Conservation (phyloP, 2,888 invertebrate genomes). For the Trichogramma dendrolimi region DNA sequence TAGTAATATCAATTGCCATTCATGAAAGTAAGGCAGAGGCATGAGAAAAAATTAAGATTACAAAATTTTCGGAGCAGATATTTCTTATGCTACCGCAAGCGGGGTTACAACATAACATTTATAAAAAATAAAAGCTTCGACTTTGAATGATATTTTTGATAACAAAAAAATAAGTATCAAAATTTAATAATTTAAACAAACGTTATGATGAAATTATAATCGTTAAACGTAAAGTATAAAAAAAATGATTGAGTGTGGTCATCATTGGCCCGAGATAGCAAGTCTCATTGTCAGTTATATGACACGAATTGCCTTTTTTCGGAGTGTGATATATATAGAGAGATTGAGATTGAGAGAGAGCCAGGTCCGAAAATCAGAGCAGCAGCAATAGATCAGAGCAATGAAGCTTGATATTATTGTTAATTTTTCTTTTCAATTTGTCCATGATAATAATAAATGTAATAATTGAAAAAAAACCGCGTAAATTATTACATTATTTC, state of each 20-base stretch:
- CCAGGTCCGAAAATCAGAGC: constrained; percentile 50
- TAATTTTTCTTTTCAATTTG: constrained; percentile 10
- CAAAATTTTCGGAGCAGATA: neutral
- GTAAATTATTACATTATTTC: too few relatives aligned
- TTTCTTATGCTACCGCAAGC: constrained; percentile 46
- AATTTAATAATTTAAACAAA: neutral
- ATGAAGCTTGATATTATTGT: constrained; percentile 21
- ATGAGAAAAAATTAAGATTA: neutral
- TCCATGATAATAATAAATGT: neutral
- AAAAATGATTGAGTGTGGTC: constrained; percentile 10
- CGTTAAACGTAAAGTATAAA: neutral
- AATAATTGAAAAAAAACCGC: neutral
- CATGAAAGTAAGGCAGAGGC: neutral
- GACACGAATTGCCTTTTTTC: constrained; percentile 21
- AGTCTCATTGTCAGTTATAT: constrained; percentile 6
- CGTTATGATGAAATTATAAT: constrained; percentile 10
- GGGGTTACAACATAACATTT: constrained; percentile 37
- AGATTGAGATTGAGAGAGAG: constrained; percentile 50
- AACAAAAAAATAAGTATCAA: constrained; percentile 16
- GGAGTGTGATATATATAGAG: constrained; percentile 4
- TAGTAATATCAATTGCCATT: too few relatives aligned
- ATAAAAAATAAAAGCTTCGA: constrained; percentile 37
- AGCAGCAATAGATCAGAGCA: constrained; percentile 46
- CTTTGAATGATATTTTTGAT: constrained; percentile 24
- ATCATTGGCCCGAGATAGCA: constrained; percentile 28